A percentile compares a stretch with the other conserved stretches of the same genome.
Conservation (phyloP, 1,140 invertebrate species). For the Orussus abietinus region DNA sequence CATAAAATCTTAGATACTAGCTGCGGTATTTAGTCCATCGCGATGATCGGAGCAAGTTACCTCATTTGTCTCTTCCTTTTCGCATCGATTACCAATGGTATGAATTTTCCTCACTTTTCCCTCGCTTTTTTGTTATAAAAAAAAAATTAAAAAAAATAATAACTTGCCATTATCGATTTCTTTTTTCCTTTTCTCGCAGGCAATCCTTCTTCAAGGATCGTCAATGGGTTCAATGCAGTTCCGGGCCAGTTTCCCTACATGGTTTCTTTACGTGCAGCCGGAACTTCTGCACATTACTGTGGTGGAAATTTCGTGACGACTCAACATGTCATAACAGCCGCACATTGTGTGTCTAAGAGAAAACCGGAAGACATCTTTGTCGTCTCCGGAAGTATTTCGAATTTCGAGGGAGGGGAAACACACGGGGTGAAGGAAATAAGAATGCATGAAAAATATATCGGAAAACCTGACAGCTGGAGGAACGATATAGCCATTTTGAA, state of each 20-base stretch:
- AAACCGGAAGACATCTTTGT: not conserved
- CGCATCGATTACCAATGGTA: too few species aligned
- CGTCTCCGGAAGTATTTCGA: slow-evolving; percentile 7
- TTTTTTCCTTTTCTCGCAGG: too few species aligned
- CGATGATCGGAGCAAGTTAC: too few species aligned
- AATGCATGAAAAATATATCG: not conserved
- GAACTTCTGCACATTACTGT: not conserved
- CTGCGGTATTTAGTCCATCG: too few species aligned
- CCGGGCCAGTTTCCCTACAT: not conserved
- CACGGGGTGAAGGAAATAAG: not conserved
- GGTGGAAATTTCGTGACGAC: slow-evolving; percentile 2
- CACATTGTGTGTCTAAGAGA: not conserved
- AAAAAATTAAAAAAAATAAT: too few species aligned
- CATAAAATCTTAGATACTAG: too few species aligned
- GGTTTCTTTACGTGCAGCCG: not conserved
- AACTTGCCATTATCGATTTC: too few species aligned
- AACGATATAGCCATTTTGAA: slow-evolving; percentile 1
- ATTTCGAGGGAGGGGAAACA: not conserved
- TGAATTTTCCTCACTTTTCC: too few species aligned
- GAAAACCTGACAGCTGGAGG: not conserved
- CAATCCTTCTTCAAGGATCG: too few species aligned
- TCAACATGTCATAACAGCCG: not conserved
- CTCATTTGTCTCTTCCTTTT: too few species aligned
- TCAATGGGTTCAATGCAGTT: slow-evolving; percentile 1
- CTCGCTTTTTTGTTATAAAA: too few species aligned